Conservation (phyloP, 2,797 vertebrate genomes). For the Acanthurus lineatus region DNA sequence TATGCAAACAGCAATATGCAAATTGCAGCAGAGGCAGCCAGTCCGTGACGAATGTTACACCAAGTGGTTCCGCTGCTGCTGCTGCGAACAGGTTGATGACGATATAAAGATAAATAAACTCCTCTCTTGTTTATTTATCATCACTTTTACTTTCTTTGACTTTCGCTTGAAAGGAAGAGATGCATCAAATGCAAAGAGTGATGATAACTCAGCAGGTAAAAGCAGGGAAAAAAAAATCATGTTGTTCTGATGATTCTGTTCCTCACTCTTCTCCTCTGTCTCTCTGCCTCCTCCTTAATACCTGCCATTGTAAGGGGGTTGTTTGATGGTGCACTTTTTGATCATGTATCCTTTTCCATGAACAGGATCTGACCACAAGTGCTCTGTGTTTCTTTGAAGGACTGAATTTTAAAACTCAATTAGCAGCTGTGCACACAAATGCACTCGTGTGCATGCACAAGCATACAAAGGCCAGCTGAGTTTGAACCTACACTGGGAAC, state of each 20-base stretch:
- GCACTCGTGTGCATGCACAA: conserved; percentile 16
- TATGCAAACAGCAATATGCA: conserved; percentile 70
- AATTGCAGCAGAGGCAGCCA: conserved; percentile 52
- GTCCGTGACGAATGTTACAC: conserved; percentile 59
- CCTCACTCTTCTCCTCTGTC: not conserved
- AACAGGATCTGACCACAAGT: conserved; percentile 54
- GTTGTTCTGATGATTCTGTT: conserved; percentile 5
- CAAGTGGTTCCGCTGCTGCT: conserved; percentile 34
- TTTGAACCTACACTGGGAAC: conserved; percentile 3
- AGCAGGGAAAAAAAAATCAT: not conserved
- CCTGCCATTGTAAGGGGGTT: conserved; percentile 39
- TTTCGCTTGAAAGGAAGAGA: conserved; percentile 13
- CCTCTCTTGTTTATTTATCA: conserved; percentile 35
- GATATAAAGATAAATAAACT: conserved; percentile 55
- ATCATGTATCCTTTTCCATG: conserved; percentile 48
- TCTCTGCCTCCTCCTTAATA: conserved; percentile 15
- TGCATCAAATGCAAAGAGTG: conserved; percentile 15
- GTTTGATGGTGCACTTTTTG: conserved; percentile 70
- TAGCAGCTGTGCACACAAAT: conserved; percentile 50
- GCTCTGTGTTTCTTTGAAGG: conserved; percentile 61
- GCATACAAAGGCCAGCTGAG: conserved; percentile 26
- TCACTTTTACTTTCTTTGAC: conserved; percentile 5
- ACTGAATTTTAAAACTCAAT: conserved; percentile 69
- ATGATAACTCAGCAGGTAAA: conserved; percentile 15
- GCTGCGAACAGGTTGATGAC: conserved; percentile 23